Conservation (phyloP, 2,113 vertebrate species). For the Columba livia region DNA sequence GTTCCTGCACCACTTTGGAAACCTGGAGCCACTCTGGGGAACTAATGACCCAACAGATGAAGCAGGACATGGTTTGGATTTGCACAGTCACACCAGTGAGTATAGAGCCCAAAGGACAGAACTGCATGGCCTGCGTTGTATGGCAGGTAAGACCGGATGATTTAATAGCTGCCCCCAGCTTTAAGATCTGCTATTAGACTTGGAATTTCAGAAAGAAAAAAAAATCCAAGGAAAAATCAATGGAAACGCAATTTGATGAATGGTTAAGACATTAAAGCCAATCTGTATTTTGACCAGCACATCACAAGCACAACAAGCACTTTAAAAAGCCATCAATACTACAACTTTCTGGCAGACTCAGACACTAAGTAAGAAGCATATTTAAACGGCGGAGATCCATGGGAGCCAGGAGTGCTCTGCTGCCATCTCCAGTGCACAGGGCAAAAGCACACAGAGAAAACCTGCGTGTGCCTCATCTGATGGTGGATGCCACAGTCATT, state of each 20-base stretch:
- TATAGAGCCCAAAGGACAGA: background rate
- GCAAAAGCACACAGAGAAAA: background rate
- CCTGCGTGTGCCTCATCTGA: fast-evolving
- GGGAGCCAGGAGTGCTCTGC: background rate
- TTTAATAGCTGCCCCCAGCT: background rate
- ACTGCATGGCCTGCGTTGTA: background rate
- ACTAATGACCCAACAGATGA: background rate
- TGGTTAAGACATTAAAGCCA: background rate
- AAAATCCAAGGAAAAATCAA: background rate
- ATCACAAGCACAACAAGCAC: background rate
- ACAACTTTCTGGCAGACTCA: background rate
- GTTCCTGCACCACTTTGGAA: background rate
- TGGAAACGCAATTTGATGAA: background rate
- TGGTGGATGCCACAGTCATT: fast-evolving
- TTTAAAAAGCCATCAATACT: background rate
- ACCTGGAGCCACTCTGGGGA: fast-evolving
- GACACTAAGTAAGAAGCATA: background rate
- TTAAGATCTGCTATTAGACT: background rate
- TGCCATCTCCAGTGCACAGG: slow-evolving; percentile 19
- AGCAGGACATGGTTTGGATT: fast-evolving
- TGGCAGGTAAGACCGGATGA: background rate
- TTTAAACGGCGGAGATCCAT: fast-evolving
- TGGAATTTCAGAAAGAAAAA: background rate
- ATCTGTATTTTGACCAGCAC: background rate
- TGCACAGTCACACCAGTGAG: background rate